Evolutionary conservation across 2,888 invertebrate species (phyloP), one percentile per base, ranked within the genome.

Genomic region (Morpho helenor): DNA sequence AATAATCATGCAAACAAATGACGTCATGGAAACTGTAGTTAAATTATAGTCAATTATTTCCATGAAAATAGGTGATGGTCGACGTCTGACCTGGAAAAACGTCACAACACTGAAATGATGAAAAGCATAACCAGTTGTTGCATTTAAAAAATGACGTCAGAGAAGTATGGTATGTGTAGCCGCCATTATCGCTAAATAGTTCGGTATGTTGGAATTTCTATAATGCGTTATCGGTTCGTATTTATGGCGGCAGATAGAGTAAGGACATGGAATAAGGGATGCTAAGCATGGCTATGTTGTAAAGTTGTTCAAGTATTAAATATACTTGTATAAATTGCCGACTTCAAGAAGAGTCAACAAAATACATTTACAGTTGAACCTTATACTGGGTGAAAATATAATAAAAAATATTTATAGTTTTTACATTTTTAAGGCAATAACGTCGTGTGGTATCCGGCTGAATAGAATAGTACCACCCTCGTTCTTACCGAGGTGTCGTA

Each of bases 1-100:
- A 48, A 48, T 8, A 48, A 41, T 7, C 7, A 47, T 46, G 16
- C 39, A 10, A 45, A 45, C 22, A 16, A 46, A 40, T 53, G 52
- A 53, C 22, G 52, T 53, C 41, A 9, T 3, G 23, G 10, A 47
- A 48, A 10, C 48, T 52, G 52, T 45, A 47, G 53, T 47, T 9
- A 42, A 41, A 41, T 41, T 54, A 48, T 54, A 48, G 48, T 10
- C 47, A 48, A 54, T 54, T 48, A 54, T 54, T 42, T 48, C 48
- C 48, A 54, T 54, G 48, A 42, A 54, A 54, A 54, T 54, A 42
- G 54, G 54, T 54, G 54, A 54, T 42, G 54, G 54, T 54, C 54
- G 42, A 23, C 47, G 10, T 5, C 16, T 54, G 54, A 48, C 54
- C 54, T 54, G 47, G 54, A 54, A 48, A 48, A 48, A 42, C 41